Conservation (phyloP, 2,888 invertebrate species). For the Campoplex nolae region DNA sequence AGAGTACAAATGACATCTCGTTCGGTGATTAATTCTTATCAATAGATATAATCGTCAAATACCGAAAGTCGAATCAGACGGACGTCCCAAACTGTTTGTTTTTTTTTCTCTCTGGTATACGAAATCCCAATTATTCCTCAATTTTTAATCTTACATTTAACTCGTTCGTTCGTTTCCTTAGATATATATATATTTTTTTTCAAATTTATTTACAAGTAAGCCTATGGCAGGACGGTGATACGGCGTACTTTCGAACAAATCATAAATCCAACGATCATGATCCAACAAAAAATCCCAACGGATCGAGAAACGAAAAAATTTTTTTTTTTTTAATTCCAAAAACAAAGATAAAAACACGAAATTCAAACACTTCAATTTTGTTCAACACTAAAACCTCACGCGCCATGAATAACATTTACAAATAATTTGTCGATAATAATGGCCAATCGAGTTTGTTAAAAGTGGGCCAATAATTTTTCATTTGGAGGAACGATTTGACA, state of each 20-base stretch:
- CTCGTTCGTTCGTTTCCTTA: conserved; percentile 26
- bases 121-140: conserved; percentile 60
- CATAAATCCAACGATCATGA: conserved; percentile 46
- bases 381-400: neutral
- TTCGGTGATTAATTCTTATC: conserved; percentile 48
- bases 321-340: neutral
- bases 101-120: conserved; percentile 52
- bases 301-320: conserved; percentile 61
- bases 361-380: neutral
- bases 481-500: neutral
- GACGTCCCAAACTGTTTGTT: conserved; percentile 59
- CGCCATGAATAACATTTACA: neutral
- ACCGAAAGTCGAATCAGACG: conserved; percentile 61
- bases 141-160: conserved; percentile 5
- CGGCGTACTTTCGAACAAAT: conserved; percentile 56
- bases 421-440: neutral
- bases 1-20: conserved; percentile 41
- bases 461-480: neutral
- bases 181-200: neutral
- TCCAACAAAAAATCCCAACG: conserved; percentile 34
- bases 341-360: neutral
- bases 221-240: conserved; percentile 72
- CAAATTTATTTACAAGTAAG: conserved; percentile 54
- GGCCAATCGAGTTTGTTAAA: neutral
- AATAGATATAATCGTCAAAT: conserved; percentile 42